A percentile compares a stretch with the other conserved stretches of the same genome.
These are phyloP conservation scores for Hypomecis atomaria DNA, from an alignment of 2,888 invertebrate genomes.

Conservation along the genomic window DNA sequence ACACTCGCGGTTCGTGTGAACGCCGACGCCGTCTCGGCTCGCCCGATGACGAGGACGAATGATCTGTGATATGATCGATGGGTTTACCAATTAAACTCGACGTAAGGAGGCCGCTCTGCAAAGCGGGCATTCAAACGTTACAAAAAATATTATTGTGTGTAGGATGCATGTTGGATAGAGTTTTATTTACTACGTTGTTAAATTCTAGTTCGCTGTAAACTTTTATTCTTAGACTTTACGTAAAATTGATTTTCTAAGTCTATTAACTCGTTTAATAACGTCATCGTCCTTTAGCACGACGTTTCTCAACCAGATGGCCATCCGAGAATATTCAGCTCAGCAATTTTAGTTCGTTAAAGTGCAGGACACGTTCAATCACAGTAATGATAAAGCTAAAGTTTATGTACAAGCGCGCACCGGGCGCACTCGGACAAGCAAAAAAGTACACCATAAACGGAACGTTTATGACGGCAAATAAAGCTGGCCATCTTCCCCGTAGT, in stretches of 20 bases:
- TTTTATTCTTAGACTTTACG: background rate
- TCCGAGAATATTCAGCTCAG: slow-evolving; percentile 27
- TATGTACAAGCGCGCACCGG: slow-evolving; percentile 70
- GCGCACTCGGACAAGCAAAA: slow-evolving; percentile 63
- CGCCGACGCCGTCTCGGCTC: slow-evolving; percentile 52
- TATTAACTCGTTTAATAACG: slow-evolving; percentile 11
- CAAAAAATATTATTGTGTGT: slow-evolving; percentile 17
- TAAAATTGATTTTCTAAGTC: slow-evolving; percentile 7
- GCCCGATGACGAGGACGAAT: slow-evolving; percentile 69
- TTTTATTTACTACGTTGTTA: background rate
- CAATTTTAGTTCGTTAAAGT: slow-evolving; percentile 37
- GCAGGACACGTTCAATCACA: slow-evolving; percentile 62
- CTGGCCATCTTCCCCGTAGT: slow-evolving; percentile 81
- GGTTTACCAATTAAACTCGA: slow-evolving; percentile 52
- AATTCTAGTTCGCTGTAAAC: background rate
- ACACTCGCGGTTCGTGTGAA: slow-evolving; percentile 65
- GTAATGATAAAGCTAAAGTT: slow-evolving; percentile 71
- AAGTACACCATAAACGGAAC: slow-evolving; percentile 81
- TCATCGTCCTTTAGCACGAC: slow-evolving; percentile 27
- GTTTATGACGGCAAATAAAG: slow-evolving; percentile 84
- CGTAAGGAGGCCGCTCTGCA: slow-evolving; percentile 32
- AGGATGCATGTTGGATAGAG: slow-evolving; percentile 5
- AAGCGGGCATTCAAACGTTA: slow-evolving; percentile 16
- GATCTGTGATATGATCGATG: slow-evolving; percentile 60
- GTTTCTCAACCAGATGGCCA: slow-evolving; percentile 43